Base-by-base conservation (phyloP, 1,140 invertebrate genomes). In the Bombus polaris region DNA sequence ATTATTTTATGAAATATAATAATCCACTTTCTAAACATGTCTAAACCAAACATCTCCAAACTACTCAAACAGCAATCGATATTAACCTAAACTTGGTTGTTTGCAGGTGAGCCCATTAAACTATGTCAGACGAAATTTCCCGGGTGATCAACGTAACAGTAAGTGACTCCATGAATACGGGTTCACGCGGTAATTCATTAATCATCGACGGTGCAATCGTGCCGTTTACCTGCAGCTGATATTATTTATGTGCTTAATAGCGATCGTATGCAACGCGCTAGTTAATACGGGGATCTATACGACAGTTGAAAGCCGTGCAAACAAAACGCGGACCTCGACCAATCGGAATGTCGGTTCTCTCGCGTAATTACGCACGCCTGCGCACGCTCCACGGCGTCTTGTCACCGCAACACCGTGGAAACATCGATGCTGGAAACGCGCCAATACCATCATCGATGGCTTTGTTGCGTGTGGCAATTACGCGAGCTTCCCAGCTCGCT, bases 381-480 rank as follows among this genome's bases (percentile, higher is more conserved):
- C 66, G 65, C 25, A 62, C 42, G n/a, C 42, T 22, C 59, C 5
- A 22, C 71, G 44, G 44, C 71, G 35, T 86, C 83, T 89, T 83
- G 72, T 87, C 84, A 66, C 71, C 32, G 66, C 59, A 59, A 84
- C 74, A 68, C 70, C 81, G 57, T 39, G 59, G 66, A 65, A 57
- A 86, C 59, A 70, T 78, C 73, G 73, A 53, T 10, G 53, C 70
- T 89, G 83, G 82, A 82, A 80, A 59, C 37, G 39, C 88, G 88
- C 87, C 87, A 89, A 86, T 88, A 82, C 86, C 86, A 82, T 59
- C 25, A 57, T 62, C 10, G 8, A 2, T 42, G 47, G 68, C 83
- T 82, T 83, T 79, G 79, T 89, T 88, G 87, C 83, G 74, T 76
- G 87, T 70, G 72, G 65, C 76, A 89, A 89, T 89, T 89, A 83